These are phyloP conservation scores for Gallinago stenura DNA, from an alignment of 2,797 vertebrate genomes.

Conservation along the genomic window DNA sequence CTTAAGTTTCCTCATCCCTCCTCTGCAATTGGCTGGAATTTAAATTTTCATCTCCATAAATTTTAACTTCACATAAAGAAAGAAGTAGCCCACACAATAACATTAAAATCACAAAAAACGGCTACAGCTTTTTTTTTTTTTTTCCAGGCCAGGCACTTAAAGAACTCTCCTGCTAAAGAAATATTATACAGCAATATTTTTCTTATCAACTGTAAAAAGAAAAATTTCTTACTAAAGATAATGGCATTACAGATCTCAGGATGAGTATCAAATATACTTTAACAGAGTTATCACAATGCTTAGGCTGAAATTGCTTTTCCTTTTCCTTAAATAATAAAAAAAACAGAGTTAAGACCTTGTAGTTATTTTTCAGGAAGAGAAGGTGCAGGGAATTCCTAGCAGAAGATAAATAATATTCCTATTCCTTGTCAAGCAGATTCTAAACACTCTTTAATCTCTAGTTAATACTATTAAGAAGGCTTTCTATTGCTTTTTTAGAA, in stretches of 20 bases:
- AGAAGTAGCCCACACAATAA: neutral
- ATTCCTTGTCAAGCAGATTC: slow-evolving; percentile 33
- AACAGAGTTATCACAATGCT: neutral
- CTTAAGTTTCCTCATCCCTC: neutral
- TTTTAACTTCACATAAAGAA: neutral
- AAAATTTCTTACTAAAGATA: neutral
- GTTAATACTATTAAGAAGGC: slow-evolving; percentile 49
- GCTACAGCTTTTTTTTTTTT: neutral
- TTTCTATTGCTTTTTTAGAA: slow-evolving; percentile 60
- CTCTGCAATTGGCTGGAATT: neutral
- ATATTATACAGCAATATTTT: neutral
- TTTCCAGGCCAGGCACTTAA: neutral
- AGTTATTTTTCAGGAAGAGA: neutral
- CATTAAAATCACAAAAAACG: neutral
- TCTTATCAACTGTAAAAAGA: neutral
- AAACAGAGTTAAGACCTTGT: neutral
- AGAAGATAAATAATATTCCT: slow-evolving; percentile 24
- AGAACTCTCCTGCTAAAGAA: neutral
- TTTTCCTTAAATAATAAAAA: neutral
- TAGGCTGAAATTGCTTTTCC: neutral
- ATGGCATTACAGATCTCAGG: neutral
- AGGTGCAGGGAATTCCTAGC: neutral
- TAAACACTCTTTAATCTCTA: slow-evolving; percentile 42
- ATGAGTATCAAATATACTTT: neutral
- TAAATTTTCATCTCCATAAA: neutral